Percentiles rank a stretch among this genome's conserved stretches.
Evolutionary conservation across 2,888 invertebrate genomes (phyloP).

Genomic region (Sabatieria punctata): DNA sequence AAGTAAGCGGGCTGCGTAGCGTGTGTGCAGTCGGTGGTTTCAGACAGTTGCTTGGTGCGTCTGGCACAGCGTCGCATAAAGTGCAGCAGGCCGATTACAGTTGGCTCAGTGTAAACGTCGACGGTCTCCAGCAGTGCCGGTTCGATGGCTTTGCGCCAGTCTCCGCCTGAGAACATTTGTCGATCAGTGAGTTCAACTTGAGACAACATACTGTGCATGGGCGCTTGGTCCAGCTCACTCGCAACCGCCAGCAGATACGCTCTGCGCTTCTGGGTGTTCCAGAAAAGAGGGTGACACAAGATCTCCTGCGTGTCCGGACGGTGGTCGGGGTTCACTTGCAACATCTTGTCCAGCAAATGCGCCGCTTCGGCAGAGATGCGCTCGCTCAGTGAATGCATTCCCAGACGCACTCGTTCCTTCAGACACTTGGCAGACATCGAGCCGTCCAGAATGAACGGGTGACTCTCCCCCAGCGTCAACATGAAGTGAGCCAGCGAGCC

Average conservation of each 20-base stretch:
- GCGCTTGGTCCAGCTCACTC: background rate
- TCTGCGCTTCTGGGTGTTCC: background rate
- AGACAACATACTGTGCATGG: too few species aligned
- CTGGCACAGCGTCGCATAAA: too few species aligned
- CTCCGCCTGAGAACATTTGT: too few species aligned
- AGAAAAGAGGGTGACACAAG: background rate
- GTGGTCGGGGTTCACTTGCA: background rate
- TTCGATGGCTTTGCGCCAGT: too few species aligned
- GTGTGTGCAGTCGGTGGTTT: too few species aligned
- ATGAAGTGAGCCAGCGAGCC: background rate
- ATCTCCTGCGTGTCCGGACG: background rate
- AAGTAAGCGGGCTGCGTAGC: too few species aligned
- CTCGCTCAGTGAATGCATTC: background rate
- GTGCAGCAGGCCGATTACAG: too few species aligned
- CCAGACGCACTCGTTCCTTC: background rate
- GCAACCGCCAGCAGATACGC: background rate
- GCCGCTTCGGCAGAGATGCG: background rate
- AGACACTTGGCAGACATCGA: background rate
- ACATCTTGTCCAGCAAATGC: background rate
- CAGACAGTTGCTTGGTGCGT: too few species aligned
- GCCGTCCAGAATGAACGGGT: background rate
- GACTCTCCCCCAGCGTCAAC: background rate
- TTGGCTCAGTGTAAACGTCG: too few species aligned
- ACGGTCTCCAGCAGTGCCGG: too few species aligned
- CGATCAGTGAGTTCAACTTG: too few species aligned